phyloP scores from a whole-genome alignment of 1,140 invertebrate species.

The Neomicropteryx cornuta region DNA sequence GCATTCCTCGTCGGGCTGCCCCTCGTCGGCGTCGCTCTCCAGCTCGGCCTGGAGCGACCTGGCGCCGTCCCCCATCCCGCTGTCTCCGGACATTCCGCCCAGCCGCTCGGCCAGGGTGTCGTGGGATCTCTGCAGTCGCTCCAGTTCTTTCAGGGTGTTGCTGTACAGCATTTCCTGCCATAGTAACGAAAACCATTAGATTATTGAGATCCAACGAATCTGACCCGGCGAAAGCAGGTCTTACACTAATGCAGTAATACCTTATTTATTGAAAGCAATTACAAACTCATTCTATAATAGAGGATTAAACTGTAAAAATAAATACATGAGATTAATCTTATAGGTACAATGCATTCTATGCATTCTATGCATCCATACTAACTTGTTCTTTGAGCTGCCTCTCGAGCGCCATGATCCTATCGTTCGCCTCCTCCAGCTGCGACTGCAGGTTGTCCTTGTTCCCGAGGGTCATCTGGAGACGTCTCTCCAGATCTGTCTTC shows the following conservation, averaged over 20 bases:
- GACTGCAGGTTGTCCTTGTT: conserved; percentile 69
- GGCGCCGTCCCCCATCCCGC: conserved; percentile 20
- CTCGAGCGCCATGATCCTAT: conserved; percentile 76
- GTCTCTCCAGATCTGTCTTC: conserved; percentile 72
- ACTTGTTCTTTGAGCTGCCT: conserved; percentile 78
- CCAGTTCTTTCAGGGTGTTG: conserved; percentile 46
- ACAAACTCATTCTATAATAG: too few species aligned
- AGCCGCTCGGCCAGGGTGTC: conserved; percentile 50
- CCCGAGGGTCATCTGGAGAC: conserved; percentile 56
- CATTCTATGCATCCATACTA: conserved; percentile 12
- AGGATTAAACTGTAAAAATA: too few species aligned
- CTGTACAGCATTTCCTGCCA: conserved; percentile 42
- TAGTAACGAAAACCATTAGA: too few species aligned
- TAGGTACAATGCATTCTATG: conserved; percentile 9
- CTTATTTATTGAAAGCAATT: too few species aligned
- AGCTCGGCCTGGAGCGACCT: conserved; percentile 63
- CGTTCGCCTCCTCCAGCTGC: conserved; percentile 78
- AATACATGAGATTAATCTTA: too few species aligned
- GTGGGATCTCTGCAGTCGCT: conserved; percentile 50
- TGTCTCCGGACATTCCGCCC: conserved; percentile 32
- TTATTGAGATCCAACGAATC: too few species aligned
- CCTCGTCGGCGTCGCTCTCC: conserved; percentile 50
- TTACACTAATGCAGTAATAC: too few species aligned
- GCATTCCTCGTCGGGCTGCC: conserved; percentile 50
- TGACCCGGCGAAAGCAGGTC: too few species aligned